Percentiles rank a stretch among this genome's conserved stretches.
These are phyloP conservation scores for Caprella mutica DNA, from an alignment of 2,888 invertebrate species.

Conservation along the genomic window DNA sequence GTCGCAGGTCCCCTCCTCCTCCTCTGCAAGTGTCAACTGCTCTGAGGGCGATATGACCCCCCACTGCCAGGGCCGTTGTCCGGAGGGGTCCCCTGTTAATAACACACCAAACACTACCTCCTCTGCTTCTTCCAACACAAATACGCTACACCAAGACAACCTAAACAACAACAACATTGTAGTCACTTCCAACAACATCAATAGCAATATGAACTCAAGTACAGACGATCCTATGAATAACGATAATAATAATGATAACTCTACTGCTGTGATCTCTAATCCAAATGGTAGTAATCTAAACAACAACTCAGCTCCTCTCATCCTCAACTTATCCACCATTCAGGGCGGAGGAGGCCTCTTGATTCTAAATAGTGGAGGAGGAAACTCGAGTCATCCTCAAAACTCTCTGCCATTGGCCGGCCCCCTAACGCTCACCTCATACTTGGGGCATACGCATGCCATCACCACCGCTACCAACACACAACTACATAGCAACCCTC, in stretches of 20 bases:
- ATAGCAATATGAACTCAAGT: background rate
- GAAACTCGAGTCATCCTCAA: conserved; percentile 19
- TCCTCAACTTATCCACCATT: conserved; percentile 70
- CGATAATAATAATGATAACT: conserved; percentile 3
- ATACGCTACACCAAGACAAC: conserved; percentile 9
- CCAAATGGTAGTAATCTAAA: conserved; percentile 15
- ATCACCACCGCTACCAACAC: conserved; percentile 13
- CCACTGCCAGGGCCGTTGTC: conserved; percentile 31
- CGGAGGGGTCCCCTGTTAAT: conserved; percentile 15
- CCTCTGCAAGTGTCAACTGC: conserved; percentile 56
- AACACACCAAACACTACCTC: conserved; percentile 27
- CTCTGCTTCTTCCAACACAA: conserved; percentile 20
- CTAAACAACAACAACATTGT: conserved; percentile 22
- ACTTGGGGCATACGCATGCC: conserved; percentile 30
- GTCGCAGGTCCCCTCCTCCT: background rate
- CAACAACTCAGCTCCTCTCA: conserved; percentile 43
- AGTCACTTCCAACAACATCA: conserved; percentile 8
- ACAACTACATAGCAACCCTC: conserved; percentile 5
- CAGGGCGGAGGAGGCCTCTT: conserved; percentile 69
- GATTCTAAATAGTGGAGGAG: conserved; percentile 51
- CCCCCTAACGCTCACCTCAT: conserved; percentile 33
- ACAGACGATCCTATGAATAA: background rate
- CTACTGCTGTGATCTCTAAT: background rate
- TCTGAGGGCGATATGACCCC: conserved; percentile 47
- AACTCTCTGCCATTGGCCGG: conserved; percentile 19